phyloP scores from a whole-genome alignment of 2,797 vertebrate species.

The Siniperca scherzeri region DNA sequence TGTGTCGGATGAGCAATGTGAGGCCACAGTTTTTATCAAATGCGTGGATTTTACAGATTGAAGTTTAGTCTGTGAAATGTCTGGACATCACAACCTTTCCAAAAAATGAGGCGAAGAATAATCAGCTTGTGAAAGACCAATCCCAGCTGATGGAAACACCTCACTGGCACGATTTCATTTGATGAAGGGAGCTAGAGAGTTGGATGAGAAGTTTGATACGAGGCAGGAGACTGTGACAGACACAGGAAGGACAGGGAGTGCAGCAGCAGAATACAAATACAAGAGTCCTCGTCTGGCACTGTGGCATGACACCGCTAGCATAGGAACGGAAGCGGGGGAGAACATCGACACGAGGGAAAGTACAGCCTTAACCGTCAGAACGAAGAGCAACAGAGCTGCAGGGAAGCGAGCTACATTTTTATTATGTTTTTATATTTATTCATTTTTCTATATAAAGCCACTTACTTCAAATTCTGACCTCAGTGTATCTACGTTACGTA shows the following conservation, averaged over 20 bases:
- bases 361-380: slow-evolving; percentile 25
- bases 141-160: slow-evolving; percentile 27
- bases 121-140: not conserved
- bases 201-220: slow-evolving; percentile 46
- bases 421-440: not conserved
- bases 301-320: slow-evolving; percentile 55
- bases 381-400: slow-evolving; percentile 11
- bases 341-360: slow-evolving; percentile 28
- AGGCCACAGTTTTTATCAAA: not conserved
- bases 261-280: slow-evolving; percentile 61
- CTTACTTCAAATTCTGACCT: not conserved
- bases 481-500: not conserved
- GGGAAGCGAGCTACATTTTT: slow-evolving; percentile 33
- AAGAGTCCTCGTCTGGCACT: slow-evolving; percentile 56
- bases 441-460: slow-evolving; percentile 6
- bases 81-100: not conserved
- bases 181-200: slow-evolving; percentile 41
- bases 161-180: slow-evolving; percentile 24
- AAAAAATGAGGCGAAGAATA: not conserved
- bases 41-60: not conserved
- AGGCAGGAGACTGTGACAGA: slow-evolving; percentile 61
- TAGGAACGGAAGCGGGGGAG: slow-evolving; percentile 59
- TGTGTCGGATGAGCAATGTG: not conserved
- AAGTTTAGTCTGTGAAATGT: not conserved
- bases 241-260: slow-evolving; percentile 41